phyloP scores from a whole-genome alignment of 2,888 invertebrate genomes.

The Cryptus viduatorius region DNA sequence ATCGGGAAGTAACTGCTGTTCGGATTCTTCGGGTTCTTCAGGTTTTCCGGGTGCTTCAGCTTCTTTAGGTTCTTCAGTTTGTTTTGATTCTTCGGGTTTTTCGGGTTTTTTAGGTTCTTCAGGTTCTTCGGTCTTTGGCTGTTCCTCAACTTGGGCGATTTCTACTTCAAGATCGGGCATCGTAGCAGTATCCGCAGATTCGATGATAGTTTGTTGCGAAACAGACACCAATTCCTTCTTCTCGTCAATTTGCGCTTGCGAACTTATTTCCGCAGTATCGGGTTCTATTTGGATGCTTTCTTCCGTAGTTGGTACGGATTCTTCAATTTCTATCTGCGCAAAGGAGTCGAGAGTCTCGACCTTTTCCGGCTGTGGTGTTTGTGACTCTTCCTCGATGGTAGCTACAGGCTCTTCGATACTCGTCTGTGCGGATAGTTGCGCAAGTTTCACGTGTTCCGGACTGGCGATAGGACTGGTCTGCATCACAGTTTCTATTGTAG shows the following conservation, averaged over 20 bases:
- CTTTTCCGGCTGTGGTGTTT: constrained; percentile 75
- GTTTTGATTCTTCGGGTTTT: constrained; percentile 60
- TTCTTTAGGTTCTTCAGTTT: constrained; percentile 52
- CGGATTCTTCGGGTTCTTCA: constrained; percentile 52
- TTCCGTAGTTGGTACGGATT: constrained; percentile 76
- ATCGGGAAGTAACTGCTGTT: not conserved
- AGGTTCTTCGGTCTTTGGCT: constrained; percentile 69
- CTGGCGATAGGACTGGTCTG: constrained; percentile 76
- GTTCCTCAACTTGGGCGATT: constrained; percentile 71
- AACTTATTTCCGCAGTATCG: constrained; percentile 75
- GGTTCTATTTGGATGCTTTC: constrained; percentile 81
- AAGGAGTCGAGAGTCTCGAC: constrained; percentile 76
- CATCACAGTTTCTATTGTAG: constrained; percentile 64
- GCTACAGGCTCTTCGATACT: constrained; percentile 80
- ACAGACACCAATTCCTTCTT: constrained; percentile 38
- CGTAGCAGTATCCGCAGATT: constrained; percentile 54
- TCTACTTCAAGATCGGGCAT: constrained; percentile 52
- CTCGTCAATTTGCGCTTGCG: constrained; percentile 71
- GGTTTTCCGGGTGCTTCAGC: constrained; percentile 15
- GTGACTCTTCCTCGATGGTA: constrained; percentile 79
- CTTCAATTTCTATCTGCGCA: constrained; percentile 75
- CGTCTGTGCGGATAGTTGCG: constrained; percentile 72
- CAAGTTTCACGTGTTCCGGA: constrained; percentile 47
- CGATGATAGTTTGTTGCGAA: constrained; percentile 58
- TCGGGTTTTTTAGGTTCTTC: constrained; percentile 9